Percentiles rank a stretch among this genome's conserved stretches.
These are phyloP conservation scores for Percopsis omiscomaycus DNA, from an alignment of 2,797 vertebrate species.

Conservation along the genomic window DNA sequence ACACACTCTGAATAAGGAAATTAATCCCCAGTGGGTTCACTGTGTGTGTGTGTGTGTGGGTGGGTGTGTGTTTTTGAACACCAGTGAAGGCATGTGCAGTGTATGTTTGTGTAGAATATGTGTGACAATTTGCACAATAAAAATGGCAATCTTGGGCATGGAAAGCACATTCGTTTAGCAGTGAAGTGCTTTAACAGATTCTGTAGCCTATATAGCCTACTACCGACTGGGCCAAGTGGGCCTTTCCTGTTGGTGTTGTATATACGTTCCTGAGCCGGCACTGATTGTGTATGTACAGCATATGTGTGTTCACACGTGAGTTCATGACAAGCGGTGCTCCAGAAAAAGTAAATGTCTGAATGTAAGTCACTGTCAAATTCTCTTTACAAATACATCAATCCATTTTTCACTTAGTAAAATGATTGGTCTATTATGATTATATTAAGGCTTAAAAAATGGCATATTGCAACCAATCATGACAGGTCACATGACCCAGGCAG, in stretches of 20 bases:
- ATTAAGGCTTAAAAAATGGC: no score
- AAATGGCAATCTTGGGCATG: background rate
- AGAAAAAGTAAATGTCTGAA: no score
- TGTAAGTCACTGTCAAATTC: no score
- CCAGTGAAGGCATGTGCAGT: background rate
- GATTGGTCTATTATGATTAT: no score
- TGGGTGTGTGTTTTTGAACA: conserved; percentile 17
- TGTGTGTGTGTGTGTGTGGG: conserved; percentile 46
- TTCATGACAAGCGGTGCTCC: no score
- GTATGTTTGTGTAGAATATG: background rate
- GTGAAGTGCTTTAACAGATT: background rate
- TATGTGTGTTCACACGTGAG: background rate
- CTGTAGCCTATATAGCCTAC: no score
- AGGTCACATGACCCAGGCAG: no score
- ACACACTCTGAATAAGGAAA: conserved; percentile 83
- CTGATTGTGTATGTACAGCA: background rate
- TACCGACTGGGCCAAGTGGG: no score
- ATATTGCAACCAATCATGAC: no score
- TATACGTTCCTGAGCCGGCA: background rate
- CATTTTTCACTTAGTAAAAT: no score
- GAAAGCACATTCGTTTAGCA: background rate
- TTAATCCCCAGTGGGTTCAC: conserved; percentile 86
- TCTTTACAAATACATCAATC: no score
- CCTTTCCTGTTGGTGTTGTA: background rate
- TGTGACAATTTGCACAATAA: background rate